Conservation (phyloP, 1,140 invertebrate genomes). For the Pseudomyrmex dendroicus region DNA sequence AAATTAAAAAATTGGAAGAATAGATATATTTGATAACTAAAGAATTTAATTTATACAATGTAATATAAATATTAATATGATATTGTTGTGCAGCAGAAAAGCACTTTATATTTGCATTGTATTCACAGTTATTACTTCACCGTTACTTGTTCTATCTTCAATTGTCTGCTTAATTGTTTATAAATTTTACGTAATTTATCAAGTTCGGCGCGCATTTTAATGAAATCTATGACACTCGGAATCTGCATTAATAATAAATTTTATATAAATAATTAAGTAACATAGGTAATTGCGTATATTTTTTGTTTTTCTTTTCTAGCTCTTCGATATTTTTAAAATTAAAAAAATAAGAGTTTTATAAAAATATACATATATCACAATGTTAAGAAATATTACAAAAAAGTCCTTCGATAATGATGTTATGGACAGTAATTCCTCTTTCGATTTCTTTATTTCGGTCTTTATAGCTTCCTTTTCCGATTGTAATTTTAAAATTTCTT, state of each 20-base stretch:
- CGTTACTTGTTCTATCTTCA: conserved; percentile 80
- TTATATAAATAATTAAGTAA: background rate
- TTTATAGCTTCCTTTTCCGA: conserved; percentile 62
- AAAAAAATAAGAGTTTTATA: conserved; percentile 8
- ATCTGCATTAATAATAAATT: conserved; percentile 73
- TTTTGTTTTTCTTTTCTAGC: background rate
- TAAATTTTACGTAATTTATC: conserved; percentile 83
- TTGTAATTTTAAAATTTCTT: conserved; percentile 67
- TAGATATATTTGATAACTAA: background rate
- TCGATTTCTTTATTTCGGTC: conserved; percentile 77
- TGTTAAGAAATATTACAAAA: conserved; percentile 63
- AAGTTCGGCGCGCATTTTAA: conserved; percentile 84
- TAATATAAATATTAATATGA: background rate
- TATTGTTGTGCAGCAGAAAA: background rate
- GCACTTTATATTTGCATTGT: background rate
- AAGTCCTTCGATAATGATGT: conserved; percentile 79
- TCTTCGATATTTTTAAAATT: background rate
- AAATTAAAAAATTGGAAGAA: background rate
- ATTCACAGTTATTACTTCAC: conserved; percentile 1
- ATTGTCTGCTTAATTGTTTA: conserved; percentile 84
- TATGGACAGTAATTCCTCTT: conserved; percentile 78
- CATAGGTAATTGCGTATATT: background rate
- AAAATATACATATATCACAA: background rate
- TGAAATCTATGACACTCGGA: conserved; percentile 86
- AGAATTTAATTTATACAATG: conserved; percentile 3